Conservation (phyloP, 2,113 vertebrate species). For the Silurus meridionalis region DNA sequence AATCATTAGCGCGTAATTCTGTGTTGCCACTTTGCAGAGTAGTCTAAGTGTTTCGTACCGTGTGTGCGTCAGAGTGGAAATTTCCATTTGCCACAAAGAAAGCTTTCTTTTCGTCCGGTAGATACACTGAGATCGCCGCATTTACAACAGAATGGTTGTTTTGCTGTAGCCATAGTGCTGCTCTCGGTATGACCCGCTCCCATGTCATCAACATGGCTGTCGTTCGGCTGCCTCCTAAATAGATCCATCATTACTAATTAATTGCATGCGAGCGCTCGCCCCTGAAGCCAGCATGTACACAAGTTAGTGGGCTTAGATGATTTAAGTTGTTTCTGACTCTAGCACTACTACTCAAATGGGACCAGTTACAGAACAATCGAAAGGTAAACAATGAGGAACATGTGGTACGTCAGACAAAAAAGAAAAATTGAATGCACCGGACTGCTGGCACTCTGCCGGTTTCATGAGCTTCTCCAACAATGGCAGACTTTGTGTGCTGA, state of each 20-base stretch:
- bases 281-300: neutral
- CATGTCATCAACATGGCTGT: conserved; percentile 23
- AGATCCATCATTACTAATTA: conserved; percentile 41
- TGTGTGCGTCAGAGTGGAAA: conserved; percentile 36
- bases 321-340: neutral
- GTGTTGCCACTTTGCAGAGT: conserved; percentile 32
- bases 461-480: conserved; percentile 56
- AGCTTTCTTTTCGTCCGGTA: neutral
- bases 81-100: conserved; percentile 47
- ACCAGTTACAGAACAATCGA: neutral
- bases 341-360: conserved; percentile 2
- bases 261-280: conserved; percentile 20
- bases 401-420: neutral
- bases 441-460: neutral
- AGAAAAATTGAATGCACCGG: neutral
- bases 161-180: neutral
- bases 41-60: conserved; percentile 10
- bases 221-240: conserved; percentile 9
- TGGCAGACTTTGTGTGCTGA: conserved; percentile 60
- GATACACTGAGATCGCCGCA: neutral
- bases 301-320: neutral
- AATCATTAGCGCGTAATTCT: conserved; percentile 34
- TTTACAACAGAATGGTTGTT: conserved; percentile 23
- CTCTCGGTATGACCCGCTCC: conserved; percentile 10
- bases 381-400: neutral